Evolutionary conservation across 2,113 vertebrate species (phyloP), one percentile per base, ranked within the genome.

Genomic region (Gadus chalcogrammus): DNA sequence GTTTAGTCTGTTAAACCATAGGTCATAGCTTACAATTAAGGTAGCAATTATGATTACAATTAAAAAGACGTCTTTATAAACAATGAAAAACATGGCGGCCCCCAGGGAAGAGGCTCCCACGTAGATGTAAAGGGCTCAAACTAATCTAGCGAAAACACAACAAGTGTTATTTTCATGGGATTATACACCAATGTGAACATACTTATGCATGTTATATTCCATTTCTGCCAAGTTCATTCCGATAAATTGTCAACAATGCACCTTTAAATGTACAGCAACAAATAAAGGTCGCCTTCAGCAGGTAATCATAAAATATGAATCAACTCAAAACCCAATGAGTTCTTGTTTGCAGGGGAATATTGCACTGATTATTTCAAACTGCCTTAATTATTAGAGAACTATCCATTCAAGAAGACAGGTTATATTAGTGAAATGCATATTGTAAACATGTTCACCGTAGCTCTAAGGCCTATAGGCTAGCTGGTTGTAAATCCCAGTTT

Each of bases 341-440:
- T 35, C 31, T 35, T 35, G 31, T 35, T 4, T 35, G 31, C 31
- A 42, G 15, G 15, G 65, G 61, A 42, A 24, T 62, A 60, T 70
- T 72, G 67, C 71, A 68, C 42, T 72, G 69, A 79, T 78, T 74
- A 75, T 76, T 13, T 79, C 74, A 72, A 79, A 65, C 70, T 75
- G 75, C 64, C 76, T 76, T 20, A 20, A 20, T 20, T 31, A 20
- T 76, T 76, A 79, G 71, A 78, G 67, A 42, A 15, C 31, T 65
- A 28, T 28, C 66, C 1, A 11, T 22, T 65, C 13, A 68, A 65
- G 56, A 53, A 60, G 16, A 18, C 16, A n/a, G 55, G 74, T 66
- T 52, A 12, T n/a, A 69, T 61, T 67, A 55, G 72, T 56, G 48
- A 18, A 74, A 48, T 59, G 22, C 6, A 58, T n/a, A 5, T 59